A percentile compares a stretch with the other conserved stretches of the same genome.
These are phyloP conservation scores for Miichthys miiuy DNA, from an alignment of 2,797 vertebrate species.

Conservation along the genomic window DNA sequence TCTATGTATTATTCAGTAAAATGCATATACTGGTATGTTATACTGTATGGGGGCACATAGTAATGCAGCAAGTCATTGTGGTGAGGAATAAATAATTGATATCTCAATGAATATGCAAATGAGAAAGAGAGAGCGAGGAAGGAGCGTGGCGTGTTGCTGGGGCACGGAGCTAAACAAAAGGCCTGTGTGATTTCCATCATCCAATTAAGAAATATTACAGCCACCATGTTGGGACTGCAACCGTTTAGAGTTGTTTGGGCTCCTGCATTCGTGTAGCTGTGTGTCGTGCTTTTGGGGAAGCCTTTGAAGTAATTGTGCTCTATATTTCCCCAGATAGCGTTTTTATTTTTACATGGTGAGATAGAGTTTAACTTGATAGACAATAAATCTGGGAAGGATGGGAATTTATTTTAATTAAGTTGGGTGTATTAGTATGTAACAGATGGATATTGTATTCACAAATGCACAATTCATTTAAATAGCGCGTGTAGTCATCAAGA, in stretches of 20 bases:
- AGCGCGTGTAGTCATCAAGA: constrained; percentile 45
- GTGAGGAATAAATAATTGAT: constrained; percentile 88
- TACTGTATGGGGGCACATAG: constrained; percentile 71
- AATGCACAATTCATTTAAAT: constrained; percentile 66
- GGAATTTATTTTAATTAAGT: constrained; percentile 72
- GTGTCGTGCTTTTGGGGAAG: constrained; percentile 72
- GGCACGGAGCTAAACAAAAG: constrained; percentile 79
- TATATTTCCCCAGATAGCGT: constrained; percentile 74
- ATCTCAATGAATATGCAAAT: constrained; percentile 90
- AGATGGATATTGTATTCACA: constrained; percentile 71
- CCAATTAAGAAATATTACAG: constrained; percentile 84
- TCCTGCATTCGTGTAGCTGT: constrained; percentile 65
- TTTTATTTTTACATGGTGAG: constrained; percentile 72
- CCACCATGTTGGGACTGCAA: constrained; percentile 75
- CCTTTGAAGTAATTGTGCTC: constrained; percentile 81
- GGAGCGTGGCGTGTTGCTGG: constrained; percentile 42
- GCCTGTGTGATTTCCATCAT: constrained; percentile 77
- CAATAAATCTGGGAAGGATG: constrained; percentile 61
- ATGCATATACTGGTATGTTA: constrained; percentile 66
- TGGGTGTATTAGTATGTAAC: constrained; percentile 67
- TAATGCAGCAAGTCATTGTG: constrained; percentile 81
- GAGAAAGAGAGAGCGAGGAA: constrained; percentile 54
- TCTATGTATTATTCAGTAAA: constrained; percentile 76
- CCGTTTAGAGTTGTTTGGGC: constrained; percentile 75
- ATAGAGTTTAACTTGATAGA: constrained; percentile 67